Conservation (phyloP, 1,140 invertebrate genomes). For the Bombus superbus region DNA sequence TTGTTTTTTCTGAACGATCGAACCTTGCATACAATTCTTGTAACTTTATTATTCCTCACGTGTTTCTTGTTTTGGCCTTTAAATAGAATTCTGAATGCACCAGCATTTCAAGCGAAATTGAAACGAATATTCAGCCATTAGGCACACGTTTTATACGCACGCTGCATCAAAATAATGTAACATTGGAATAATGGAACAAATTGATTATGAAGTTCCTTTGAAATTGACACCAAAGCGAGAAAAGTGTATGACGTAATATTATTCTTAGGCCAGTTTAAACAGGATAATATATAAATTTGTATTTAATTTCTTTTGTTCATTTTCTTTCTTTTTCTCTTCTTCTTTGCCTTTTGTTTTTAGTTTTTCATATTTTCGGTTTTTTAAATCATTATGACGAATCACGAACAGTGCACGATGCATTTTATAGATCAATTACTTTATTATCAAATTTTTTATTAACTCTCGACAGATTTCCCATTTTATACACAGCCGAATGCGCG, state of each 20-base stretch:
- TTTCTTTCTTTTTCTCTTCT: background rate
- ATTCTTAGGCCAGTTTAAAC: background rate
- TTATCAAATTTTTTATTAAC: background rate
- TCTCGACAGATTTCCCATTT: background rate
- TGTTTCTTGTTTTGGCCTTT: background rate
- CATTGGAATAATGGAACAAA: background rate
- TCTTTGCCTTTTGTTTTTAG: background rate
- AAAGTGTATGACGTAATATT: background rate
- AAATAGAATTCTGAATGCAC: background rate
- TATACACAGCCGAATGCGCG: background rate
- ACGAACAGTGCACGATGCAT: too few species aligned
- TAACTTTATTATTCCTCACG: background rate
- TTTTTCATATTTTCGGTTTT: background rate
- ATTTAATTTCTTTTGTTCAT: background rate
- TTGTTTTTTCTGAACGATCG: background rate
- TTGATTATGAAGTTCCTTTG: conserved; percentile 10
- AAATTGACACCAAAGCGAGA: background rate
- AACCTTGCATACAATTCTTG: background rate
- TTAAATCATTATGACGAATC: too few species aligned
- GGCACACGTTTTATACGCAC: background rate
- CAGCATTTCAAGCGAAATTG: background rate
- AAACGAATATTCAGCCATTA: conserved; percentile 12
- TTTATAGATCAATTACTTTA: background rate
- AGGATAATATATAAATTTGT: background rate
- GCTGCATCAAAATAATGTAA: background rate